Evolutionary conservation across 2,797 vertebrate genomes (phyloP).

Genomic region (Mycteria americana): DNA sequence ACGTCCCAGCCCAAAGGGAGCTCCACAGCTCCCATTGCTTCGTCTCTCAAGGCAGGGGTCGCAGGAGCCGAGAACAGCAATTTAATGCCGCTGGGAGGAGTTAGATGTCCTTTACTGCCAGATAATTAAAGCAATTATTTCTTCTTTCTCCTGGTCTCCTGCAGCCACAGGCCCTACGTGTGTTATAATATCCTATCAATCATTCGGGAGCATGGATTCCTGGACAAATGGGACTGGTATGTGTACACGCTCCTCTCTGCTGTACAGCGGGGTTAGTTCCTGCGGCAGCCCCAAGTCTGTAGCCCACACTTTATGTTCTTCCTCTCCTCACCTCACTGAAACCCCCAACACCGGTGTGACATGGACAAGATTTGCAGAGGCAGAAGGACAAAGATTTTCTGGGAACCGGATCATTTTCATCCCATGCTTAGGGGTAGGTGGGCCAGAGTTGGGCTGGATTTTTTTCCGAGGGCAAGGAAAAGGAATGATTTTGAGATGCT

Average conservation of each 20-base stretch:
- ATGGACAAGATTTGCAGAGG: background rate
- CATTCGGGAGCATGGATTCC: background rate
- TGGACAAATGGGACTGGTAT: background rate
- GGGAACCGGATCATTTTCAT: background rate
- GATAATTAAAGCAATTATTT: background rate
- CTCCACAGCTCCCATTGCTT: background rate
- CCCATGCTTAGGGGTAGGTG: background rate
- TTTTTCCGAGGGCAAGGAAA: background rate
- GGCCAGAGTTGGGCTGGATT: background rate
- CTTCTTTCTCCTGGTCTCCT: background rate
- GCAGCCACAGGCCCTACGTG: background rate
- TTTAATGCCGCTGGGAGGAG: background rate
- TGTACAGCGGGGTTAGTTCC: background rate
- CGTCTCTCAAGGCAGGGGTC: background rate
- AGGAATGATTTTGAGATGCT: background rate
- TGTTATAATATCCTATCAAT: background rate
- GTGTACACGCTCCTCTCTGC: background rate
- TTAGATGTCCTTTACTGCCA: background rate
- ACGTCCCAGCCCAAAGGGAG: background rate
- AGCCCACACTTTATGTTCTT: background rate
- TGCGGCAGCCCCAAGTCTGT: background rate
- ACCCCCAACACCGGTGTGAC: rapidly evolving
- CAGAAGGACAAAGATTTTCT: background rate
- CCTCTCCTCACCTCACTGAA: background rate
- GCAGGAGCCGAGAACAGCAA: background rate